These are phyloP conservation scores for Polypterus bichir DNA, from an alignment of 2,113 vertebrate genomes.

Conservation along the genomic window DNA sequence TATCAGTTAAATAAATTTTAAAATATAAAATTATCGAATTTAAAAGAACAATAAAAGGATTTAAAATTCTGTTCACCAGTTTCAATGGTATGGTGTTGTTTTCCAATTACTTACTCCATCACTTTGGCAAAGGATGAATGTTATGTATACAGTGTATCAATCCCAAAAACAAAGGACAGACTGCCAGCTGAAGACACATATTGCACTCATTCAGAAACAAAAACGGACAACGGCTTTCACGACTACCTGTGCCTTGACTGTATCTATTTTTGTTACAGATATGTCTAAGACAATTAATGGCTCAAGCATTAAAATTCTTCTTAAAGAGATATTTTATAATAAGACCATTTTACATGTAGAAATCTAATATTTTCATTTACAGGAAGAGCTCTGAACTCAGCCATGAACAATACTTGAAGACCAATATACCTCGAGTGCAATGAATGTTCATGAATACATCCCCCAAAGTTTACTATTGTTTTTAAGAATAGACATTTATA, in stretches of 20 bases:
- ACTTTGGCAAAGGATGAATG: conserved; percentile 81
- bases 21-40: conserved; percentile 86
- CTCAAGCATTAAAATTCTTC: conserved; percentile 39
- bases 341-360: conserved; percentile 43
- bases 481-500: conserved; percentile 28
- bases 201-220: conserved; percentile 88
- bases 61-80: conserved; percentile 61
- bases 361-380: conserved; percentile 54
- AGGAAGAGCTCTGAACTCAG: conserved; percentile 40
- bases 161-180: conserved; percentile 69
- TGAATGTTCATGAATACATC: conserved; percentile 44
- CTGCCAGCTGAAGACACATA: conserved; percentile 52
- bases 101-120: conserved; percentile 55
- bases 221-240: conserved; percentile 58
- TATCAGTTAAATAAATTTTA: conserved; percentile 90
- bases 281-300: conserved; percentile 51
- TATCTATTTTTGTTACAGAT: conserved; percentile 39
- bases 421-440: conserved; percentile 37
- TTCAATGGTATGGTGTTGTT: conserved; percentile 60
- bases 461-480: conserved; percentile 17
- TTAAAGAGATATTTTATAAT: conserved; percentile 44
- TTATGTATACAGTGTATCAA: conserved; percentile 76
- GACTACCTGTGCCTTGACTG: conserved; percentile 40
- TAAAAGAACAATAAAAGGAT: conserved; percentile 75
- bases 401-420: conserved; percentile 56